Evolutionary conservation across 2,113 vertebrate species (phyloP).

Genomic region (Catagonus wagneri): DNA sequence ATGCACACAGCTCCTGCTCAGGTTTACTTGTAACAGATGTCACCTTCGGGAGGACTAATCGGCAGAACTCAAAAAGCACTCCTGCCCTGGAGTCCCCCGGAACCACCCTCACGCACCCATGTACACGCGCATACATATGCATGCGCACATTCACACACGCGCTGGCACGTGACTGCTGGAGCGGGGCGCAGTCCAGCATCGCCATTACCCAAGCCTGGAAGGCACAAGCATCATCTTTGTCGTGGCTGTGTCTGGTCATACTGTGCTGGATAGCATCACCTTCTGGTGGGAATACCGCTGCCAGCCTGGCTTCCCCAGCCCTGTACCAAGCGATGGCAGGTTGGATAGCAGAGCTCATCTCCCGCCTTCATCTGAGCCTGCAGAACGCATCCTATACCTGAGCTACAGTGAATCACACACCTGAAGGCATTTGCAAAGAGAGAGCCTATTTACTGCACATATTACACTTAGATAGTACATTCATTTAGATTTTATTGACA

Average conservation of each 20-base stretch:
- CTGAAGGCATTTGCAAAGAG: not conserved
- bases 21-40: rapidly evolving
- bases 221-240: rapidly evolving
- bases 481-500: too few species aligned
- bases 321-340: rapidly evolving
- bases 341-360: not conserved
- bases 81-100: too few species aligned
- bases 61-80: not conserved
- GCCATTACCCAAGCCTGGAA: not conserved
- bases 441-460: too few species aligned
- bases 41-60: not conserved
- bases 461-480: not conserved
- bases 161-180: not conserved
- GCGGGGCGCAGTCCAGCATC: rapidly evolving
- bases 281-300: not conserved
- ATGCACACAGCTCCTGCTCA: too few species aligned
- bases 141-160: rapidly evolving
- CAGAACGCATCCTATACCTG: rapidly evolving
- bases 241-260: rapidly evolving
- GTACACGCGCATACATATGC: rapidly evolving
- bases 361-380: rapidly evolving
- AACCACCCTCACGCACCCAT: rapidly evolving
- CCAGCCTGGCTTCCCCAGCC: rapidly evolving
- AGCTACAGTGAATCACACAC: rapidly evolving
- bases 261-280: rapidly evolving